Base-by-base conservation (phyloP, 2,888 invertebrate genomes). In the Trachelus iudaicus region DNA sequence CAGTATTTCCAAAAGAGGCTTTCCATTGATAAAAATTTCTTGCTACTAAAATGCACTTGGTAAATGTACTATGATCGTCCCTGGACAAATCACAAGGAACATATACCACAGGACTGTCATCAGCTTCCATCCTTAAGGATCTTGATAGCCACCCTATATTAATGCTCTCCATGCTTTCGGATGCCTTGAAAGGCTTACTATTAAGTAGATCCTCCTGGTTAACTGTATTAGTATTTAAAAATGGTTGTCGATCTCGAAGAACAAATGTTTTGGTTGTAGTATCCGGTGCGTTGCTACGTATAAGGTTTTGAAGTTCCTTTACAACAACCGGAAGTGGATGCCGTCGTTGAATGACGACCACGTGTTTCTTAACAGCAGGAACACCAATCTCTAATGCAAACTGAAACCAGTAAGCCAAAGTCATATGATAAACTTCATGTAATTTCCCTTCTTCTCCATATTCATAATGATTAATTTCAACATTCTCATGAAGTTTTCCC, bases 11-110 rank as follows among this genome's bases (percentile, higher is more conserved):
- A 69, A 93, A 89, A 68, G 93, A 93, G 13, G 93, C 92, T 86
- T 93, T 93, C 95, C 95, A 95, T 80, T 94, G 94, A 73, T 92
- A 92, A 82, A 94, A 92, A 89, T 95, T 94, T 79, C 95, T 93
- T 3, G 94, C 94, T 76, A 95, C 91, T 31, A 94, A 89, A 77
- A 95, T 92, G 85, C 93, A 94, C 80, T 92, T 92, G 1, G 91
- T 91, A 73, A 82, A 87, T 31, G 92, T 90, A 23, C 90, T 90
- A 76, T 89, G 89, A 9, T 87, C 85, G 3, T 91, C 91, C 31
- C 84, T 87, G 15, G 87, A 90, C 34, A 91, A 85, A 81, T 92
- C 91, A 80, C 89, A 92, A 4, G 93, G 92, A 6, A 93, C 87
- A 81, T 90, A 93, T 34, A 85, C 75, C 34, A 85, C 75, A 6